phyloP scores from a whole-genome alignment of 2,113 vertebrate species.

The Oryzias javanicus region DNA sequence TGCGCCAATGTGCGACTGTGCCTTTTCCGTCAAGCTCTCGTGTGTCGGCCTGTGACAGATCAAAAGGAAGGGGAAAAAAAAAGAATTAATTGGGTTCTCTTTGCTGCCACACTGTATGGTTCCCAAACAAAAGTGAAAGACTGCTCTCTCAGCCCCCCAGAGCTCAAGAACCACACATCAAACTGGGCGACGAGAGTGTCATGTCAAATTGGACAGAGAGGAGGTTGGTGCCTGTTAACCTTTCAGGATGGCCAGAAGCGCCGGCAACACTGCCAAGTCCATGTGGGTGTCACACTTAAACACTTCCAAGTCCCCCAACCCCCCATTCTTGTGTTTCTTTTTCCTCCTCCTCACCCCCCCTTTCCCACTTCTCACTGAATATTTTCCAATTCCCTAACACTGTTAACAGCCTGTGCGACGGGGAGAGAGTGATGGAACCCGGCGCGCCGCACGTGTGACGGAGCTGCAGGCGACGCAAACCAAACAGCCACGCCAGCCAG shows the following conservation, averaged over 20 bases:
- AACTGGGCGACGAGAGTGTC: conserved; percentile 34
- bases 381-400: conserved; percentile 61
- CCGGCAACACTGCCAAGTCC: conserved; percentile 33
- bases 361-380: conserved; percentile 38
- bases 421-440: conserved; percentile 26
- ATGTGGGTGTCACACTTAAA: conserved; percentile 18
- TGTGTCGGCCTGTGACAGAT: conserved; percentile 28
- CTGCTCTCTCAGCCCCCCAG: conserved; percentile 8
- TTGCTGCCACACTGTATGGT: conserved; percentile 47
- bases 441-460: conserved; percentile 39
- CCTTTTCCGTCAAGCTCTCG: neutral
- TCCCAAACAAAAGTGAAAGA: conserved; percentile 34
- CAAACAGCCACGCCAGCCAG: conserved; percentile 45
- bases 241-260: conserved; percentile 55
- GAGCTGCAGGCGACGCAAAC: conserved; percentile 47
- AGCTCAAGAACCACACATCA: conserved; percentile 38
- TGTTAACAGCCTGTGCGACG: conserved; percentile 51
- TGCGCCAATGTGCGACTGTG: conserved; percentile 15
- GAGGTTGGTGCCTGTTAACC: conserved; percentile 55
- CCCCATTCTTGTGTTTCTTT: neutral
- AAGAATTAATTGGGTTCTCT: conserved; percentile 41
- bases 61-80: conserved; percentile 24
- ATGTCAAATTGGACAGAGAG: conserved; percentile 43
- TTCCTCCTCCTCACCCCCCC: neutral
- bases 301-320: conserved; percentile 2